phyloP scores from a whole-genome alignment of 1,140 invertebrate genomes.

The Achroia grisella region DNA sequence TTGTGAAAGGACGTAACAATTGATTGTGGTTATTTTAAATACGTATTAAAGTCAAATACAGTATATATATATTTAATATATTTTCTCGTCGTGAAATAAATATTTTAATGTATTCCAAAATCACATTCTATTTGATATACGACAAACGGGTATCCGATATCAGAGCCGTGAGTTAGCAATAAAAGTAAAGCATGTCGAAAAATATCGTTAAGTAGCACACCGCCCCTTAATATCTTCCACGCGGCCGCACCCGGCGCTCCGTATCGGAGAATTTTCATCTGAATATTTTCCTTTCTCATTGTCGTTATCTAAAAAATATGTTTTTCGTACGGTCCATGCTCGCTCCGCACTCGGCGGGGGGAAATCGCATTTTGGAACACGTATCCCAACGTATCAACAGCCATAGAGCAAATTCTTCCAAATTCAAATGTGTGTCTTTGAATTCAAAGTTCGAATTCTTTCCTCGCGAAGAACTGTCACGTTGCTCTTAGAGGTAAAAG shows the following conservation, averaged over 20 bases:
- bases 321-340: constrained; percentile 62
- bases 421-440: constrained; percentile 34
- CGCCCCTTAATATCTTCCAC: constrained; percentile 65
- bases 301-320: constrained; percentile 73
- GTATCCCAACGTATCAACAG: constrained; percentile 7
- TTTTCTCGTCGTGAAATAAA: constrained; percentile 23
- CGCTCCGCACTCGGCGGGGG: constrained; percentile 2
- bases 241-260: constrained; percentile 50
- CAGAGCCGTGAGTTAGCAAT: constrained; percentile 50
- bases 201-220: constrained; percentile 67
- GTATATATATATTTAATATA: not conserved
- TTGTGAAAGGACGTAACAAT: constrained; percentile 4
- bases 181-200: constrained; percentile 68
- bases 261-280: constrained; percentile 71
- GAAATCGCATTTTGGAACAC: not conserved
- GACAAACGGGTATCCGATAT: constrained; percentile 57
- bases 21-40: too few relatives aligned
- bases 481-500: constrained; percentile 37
- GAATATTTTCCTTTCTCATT: constrained; percentile 72
- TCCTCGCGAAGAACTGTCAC: constrained; percentile 28
- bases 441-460: constrained; percentile 40
- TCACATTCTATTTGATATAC: constrained; percentile 41
- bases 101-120: constrained; percentile 31
- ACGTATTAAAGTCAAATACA: too few relatives aligned
- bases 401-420: constrained; percentile 13